phyloP scores from a whole-genome alignment of 2,797 vertebrate genomes.

The Falco biarmicus region DNA sequence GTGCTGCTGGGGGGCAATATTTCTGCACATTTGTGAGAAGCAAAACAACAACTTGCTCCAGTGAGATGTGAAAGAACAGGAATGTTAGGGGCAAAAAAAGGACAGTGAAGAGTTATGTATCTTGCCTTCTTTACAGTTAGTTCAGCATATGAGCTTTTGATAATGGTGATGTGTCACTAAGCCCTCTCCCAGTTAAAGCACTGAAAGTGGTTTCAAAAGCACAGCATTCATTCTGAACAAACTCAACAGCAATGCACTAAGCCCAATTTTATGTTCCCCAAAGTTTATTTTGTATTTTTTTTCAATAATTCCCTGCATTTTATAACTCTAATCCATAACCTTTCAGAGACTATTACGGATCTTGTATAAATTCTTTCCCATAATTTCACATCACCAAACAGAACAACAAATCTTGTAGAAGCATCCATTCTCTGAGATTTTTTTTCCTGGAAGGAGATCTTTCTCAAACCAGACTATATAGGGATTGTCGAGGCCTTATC shows the following conservation, averaged over 20 bases:
- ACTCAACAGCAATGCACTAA: background rate
- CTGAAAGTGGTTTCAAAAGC: background rate
- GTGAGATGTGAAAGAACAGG: background rate
- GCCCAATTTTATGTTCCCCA: background rate
- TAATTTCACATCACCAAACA: background rate
- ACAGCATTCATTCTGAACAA: background rate
- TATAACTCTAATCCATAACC: background rate
- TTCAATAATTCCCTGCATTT: background rate
- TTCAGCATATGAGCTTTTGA: background rate
- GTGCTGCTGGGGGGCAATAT: background rate
- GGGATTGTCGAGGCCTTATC: background rate
- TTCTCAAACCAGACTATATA: background rate
- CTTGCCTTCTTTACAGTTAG: background rate
- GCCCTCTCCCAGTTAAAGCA: background rate
- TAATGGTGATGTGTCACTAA: background rate
- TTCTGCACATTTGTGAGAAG: background rate
- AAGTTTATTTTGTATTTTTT: background rate
- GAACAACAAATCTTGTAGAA: background rate
- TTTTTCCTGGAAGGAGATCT: background rate
- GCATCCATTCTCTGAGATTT: background rate
- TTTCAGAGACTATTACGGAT: background rate
- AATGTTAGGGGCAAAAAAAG: background rate
- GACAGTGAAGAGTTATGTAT: background rate
- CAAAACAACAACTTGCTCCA: background rate
- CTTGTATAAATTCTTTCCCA: background rate